phyloP scores from a whole-genome alignment of 1,140 invertebrate genomes.

The Drosophila varians region DNA sequence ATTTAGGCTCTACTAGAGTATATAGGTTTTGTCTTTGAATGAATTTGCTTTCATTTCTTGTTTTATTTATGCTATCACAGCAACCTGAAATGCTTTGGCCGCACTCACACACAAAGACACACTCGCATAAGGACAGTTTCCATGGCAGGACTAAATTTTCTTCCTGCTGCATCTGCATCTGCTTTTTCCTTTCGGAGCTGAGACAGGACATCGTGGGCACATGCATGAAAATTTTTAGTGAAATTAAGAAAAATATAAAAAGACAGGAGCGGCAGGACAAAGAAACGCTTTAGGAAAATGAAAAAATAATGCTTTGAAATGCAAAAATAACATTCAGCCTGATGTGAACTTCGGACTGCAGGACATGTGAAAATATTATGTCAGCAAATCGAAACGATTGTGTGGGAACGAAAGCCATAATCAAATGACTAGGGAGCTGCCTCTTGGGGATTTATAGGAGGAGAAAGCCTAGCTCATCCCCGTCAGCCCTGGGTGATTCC shows the following conservation, averaged over 20 bases:
- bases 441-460: not conserved
- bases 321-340: constrained; percentile 57
- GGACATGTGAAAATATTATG: constrained; percentile 41
- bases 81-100: constrained; percentile 62
- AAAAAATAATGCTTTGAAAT: constrained; percentile 65
- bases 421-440: constrained; percentile 7
- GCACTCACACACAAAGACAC: constrained; percentile 21
- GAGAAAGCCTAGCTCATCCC: not conserved
- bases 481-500: constrained; percentile 18
- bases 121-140: not conserved
- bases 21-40: not conserved
- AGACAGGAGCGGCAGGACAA: constrained; percentile 15
- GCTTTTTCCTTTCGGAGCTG: constrained; percentile 36
- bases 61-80: constrained; percentile 71
- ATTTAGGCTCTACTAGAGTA: not conserved
- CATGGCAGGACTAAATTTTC: constrained; percentile 39
- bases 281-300: constrained; percentile 54
- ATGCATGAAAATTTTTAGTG: constrained; percentile 46
- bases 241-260: constrained; percentile 72
- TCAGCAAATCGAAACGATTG: constrained; percentile 40
- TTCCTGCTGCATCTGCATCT: constrained; percentile 57
- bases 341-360: constrained; percentile 17
- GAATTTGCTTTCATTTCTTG: not conserved
- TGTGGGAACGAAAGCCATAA: constrained; percentile 58
- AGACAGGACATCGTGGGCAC: constrained; percentile 16